Percentiles rank a stretch among this genome's conserved stretches.
Conservation (phyloP, 2,113 vertebrate species). For the Poeciliopsis retropinna region DNA sequence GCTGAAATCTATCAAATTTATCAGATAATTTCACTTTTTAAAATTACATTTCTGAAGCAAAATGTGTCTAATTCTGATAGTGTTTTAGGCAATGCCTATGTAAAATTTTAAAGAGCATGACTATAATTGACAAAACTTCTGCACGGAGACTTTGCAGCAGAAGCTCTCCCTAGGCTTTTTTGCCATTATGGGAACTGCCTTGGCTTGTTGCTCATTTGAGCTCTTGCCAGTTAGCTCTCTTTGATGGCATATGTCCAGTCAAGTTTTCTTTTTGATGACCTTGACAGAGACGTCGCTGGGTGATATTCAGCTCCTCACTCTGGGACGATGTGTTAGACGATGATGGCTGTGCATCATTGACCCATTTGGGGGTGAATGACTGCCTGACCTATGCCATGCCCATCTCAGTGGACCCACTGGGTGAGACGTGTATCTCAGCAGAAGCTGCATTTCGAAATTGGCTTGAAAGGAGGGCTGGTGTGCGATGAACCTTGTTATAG, state of each 20-base stretch:
- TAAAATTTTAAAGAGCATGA: not conserved
- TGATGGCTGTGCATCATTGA: conserved; percentile 64
- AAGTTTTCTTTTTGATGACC: conserved; percentile 60
- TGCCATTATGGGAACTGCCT: conserved; percentile 16
- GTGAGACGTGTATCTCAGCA: conserved; percentile 53
- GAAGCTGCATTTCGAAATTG: conserved; percentile 51
- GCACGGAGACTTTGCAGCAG: not conserved
- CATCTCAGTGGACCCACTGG: conserved; percentile 56
- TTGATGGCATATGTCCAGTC: conserved; percentile 46
- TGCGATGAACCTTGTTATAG: conserved; percentile 65
- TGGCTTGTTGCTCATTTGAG: conserved; percentile 25
- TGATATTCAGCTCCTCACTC: conserved; percentile 58
- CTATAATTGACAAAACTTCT: not conserved
- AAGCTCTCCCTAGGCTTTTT: conserved; percentile 20
- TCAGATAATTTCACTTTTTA: too few species aligned
- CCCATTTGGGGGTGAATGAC: conserved; percentile 58
- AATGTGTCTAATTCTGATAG: not conserved
- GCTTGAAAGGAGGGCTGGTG: conserved; percentile 59
- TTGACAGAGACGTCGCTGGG: conserved; percentile 55
- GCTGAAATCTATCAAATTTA: too few species aligned
- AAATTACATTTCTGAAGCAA: too few species aligned
- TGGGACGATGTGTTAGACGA: conserved; percentile 37
- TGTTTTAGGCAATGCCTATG: not conserved
- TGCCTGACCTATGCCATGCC: conserved; percentile 39
- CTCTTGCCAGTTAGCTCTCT: conserved; percentile 26